phyloP scores from a whole-genome alignment of 1,140 invertebrate genomes.

The Procambarus clarkii region DNA sequence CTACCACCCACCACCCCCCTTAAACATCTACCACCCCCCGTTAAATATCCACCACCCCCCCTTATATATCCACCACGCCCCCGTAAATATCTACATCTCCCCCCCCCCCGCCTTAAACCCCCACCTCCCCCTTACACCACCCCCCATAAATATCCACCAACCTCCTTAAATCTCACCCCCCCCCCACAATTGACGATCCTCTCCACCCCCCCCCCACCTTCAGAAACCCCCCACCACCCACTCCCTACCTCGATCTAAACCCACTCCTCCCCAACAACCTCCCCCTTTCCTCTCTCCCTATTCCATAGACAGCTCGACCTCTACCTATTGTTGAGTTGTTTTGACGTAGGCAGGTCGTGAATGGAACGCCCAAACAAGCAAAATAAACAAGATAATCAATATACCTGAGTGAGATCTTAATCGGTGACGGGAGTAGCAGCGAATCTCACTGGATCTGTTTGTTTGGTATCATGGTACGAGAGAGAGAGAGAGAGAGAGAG shows the following conservation, averaged over 20 bases:
- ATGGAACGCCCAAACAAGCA: background rate
- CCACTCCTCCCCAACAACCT: too few species aligned
- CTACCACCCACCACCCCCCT: too few species aligned
- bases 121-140: background rate
- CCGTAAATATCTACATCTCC: background rate
- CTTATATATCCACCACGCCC: too few species aligned
- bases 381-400: slow-evolving; percentile 16
- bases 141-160: background rate
- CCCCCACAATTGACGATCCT: too few species aligned
- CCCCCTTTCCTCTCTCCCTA: too few species aligned
- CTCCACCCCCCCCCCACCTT: too few species aligned
- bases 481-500: background rate
- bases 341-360: background rate
- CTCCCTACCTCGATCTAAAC: too few species aligned
- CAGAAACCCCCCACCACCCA: too few species aligned
- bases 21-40: too few species aligned
- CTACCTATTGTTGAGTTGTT: background rate
- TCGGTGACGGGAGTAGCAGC: background rate
- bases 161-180: background rate
- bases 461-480: background rate
- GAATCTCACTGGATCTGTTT: background rate
- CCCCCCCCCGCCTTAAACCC: background rate
- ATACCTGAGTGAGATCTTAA: slow-evolving; percentile 7
- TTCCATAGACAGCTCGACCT: background rate
- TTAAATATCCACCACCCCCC: too few species aligned